Percentiles rank a stretch among this genome's conserved stretches.
These are phyloP conservation scores for Drosophila stalkeri DNA, from an alignment of 2,888 invertebrate species.

Conservation along the genomic window DNA sequence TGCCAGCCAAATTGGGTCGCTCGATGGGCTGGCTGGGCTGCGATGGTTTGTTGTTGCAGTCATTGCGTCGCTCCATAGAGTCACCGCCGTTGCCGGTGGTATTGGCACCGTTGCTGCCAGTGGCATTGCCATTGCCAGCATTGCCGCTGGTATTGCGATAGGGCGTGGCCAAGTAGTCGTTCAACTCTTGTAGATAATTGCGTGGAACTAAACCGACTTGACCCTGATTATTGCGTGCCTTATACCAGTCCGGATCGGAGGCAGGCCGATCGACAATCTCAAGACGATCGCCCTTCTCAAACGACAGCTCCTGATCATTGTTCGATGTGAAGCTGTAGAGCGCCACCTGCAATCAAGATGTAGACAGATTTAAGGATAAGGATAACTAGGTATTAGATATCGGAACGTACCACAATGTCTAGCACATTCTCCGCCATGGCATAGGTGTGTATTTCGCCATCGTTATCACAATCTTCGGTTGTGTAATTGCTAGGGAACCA, in stretches of 20 bases:
- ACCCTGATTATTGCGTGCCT: constrained; percentile 96
- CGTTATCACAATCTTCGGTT: constrained; percentile 94
- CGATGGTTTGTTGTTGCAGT: constrained; percentile 84
- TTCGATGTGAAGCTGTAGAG: constrained; percentile 97
- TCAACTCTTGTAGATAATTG: constrained; percentile 96
- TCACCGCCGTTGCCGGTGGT: constrained; percentile 84
- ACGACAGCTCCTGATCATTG: constrained; percentile 97
- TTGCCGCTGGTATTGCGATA: constrained; percentile 87
- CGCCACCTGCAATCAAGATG: constrained; percentile 87
- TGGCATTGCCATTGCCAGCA: constrained; percentile 82
- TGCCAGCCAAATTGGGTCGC: constrained; percentile 90
- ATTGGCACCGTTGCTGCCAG: constrained; percentile 77
- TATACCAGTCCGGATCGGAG: constrained; percentile 99
- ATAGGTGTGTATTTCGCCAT: constrained; percentile 95
- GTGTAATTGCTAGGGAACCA: constrained; percentile 99
- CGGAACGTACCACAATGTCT: constrained; percentile 91
- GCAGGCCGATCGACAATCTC: constrained; percentile 98
- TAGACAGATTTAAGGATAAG: fast-evolving
- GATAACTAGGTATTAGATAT: neutral
- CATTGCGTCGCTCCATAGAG: constrained; percentile 86
- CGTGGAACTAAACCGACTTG: constrained; percentile 97
- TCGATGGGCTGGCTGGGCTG: constrained; percentile 86
- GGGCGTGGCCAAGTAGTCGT: constrained; percentile 94
- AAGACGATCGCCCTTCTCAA: constrained; percentile 97
- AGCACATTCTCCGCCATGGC: constrained; percentile 98